Percentiles rank a stretch among this genome's conserved stretches.
Evolutionary conservation across 2,888 invertebrate species (phyloP).

Genomic region (Chironomus riparius): DNA sequence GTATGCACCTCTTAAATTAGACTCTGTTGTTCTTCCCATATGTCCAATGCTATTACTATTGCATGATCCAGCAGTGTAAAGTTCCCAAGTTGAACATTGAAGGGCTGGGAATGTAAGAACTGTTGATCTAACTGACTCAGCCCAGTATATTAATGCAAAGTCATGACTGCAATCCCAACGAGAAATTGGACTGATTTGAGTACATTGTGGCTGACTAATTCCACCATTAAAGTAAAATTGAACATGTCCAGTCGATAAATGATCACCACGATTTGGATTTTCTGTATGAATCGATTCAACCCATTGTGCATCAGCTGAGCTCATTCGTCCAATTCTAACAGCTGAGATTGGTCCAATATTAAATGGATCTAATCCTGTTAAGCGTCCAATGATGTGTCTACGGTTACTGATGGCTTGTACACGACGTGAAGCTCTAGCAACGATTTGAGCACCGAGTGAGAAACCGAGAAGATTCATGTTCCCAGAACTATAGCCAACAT

Average conservation of each 20-base stretch:
- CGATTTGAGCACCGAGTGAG: slow-evolving; percentile 18
- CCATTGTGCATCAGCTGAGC: neutral
- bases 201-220: neutral
- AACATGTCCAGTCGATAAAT: neutral
- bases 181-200: neutral
- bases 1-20: neutral
- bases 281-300: slow-evolving; percentile 19
- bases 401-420: neutral
- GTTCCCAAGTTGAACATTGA: neutral
- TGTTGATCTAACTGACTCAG: slow-evolving; percentile 3
- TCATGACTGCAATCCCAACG: neutral
- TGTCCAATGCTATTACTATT: neutral
- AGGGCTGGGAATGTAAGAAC: neutral
- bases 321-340: neutral
- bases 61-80: neutral
- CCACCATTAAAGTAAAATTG: slow-evolving; percentile 5
- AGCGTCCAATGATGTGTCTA: neutral
- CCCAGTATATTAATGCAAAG: neutral
- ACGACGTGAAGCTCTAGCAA: neutral
- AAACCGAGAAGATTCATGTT: slow-evolving; percentile 10
- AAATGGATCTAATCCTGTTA: slow-evolving; percentile 18
- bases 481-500: neutral
- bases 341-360: neutral
- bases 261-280: neutral
- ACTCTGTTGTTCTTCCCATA: neutral